Percentiles rank a stretch among this genome's conserved stretches.
Evolutionary conservation across 2,113 vertebrate species (phyloP).

Genomic region (Pandion haliaetus): DNA sequence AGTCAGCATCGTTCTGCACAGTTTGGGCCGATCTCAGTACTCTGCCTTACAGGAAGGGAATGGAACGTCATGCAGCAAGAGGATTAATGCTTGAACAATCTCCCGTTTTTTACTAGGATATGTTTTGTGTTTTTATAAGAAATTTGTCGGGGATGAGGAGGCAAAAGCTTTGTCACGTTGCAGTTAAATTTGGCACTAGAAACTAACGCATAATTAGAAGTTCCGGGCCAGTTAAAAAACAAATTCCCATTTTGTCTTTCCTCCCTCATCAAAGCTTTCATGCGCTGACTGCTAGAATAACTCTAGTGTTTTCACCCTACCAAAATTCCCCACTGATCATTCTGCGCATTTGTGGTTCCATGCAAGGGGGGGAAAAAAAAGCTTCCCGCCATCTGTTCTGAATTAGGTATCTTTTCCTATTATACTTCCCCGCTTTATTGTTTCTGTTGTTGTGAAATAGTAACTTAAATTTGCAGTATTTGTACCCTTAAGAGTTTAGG

Average conservation of each 20-base stretch:
- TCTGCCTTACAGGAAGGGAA: not conserved
- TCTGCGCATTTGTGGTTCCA: constrained; percentile 46
- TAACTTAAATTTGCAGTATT: constrained; percentile 32
- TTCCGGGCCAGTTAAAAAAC: not conserved
- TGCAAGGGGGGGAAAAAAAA: not conserved
- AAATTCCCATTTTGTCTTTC: not conserved
- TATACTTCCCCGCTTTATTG: constrained; percentile 49
- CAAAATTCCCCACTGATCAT: constrained; percentile 53
- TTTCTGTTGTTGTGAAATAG: constrained; percentile 25
- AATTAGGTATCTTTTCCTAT: constrained; percentile 45
- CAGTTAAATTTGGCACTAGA: not conserved
- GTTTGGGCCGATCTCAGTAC: not conserved
- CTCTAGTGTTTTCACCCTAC: constrained; percentile 29
- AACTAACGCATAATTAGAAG: not conserved
- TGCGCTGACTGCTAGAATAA: constrained; percentile 46
- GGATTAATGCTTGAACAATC: not conserved
- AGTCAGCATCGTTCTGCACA: not conserved
- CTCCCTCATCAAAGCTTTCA: constrained; percentile 30
- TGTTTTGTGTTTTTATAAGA: not conserved
- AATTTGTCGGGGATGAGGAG: not conserved
- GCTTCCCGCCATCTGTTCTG: constrained; percentile 60
- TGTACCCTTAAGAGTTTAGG: not conserved
- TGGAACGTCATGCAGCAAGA: not conserved
- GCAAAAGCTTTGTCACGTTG: not conserved
- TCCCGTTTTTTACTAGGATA: not conserved